A percentile compares a stretch with the other conserved stretches of the same genome.
Evolutionary conservation across 2,797 vertebrate genomes (phyloP).

Genomic region (Neosilurus mollespiculum): DNA sequence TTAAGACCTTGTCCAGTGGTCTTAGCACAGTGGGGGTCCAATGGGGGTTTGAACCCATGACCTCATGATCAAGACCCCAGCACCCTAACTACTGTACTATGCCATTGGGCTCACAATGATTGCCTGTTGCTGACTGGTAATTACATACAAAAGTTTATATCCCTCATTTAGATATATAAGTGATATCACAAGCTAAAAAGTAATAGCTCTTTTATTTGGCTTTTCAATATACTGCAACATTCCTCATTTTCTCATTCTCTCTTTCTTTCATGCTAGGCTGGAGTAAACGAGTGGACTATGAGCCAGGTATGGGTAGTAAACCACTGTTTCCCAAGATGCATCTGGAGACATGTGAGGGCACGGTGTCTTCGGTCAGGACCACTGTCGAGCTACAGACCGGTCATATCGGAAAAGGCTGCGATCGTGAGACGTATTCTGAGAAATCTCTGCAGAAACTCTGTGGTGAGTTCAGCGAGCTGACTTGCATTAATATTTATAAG

Average conservation of each 20-base stretch:
- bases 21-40: too few species aligned
- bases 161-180: too few species aligned
- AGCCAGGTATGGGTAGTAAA: conserved; percentile 87
- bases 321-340: conserved; percentile 89
- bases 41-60: too few species aligned
- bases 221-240: neutral
- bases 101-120: too few species aligned
- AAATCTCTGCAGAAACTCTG: conserved; percentile 93
- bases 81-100: too few species aligned
- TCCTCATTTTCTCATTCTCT: neutral
- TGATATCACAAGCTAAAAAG: too few species aligned
- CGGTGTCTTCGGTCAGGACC: conserved; percentile 85
- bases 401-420: conserved; percentile 91
- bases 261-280: conserved; percentile 75
- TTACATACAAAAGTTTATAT: neutral
- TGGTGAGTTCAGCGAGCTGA: conserved; percentile 71
- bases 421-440: conserved; percentile 91
- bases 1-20: too few species aligned
- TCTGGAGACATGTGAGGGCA: conserved; percentile 90
- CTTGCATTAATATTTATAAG: neutral
- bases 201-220: neutral
- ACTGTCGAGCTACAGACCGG: conserved; percentile 88
- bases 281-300: conserved; percentile 90
- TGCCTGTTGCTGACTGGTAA: neutral
- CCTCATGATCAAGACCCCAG: too few species aligned